These are phyloP conservation scores for Paragorgia papillata DNA, from an alignment of 92 coral and sea anemone species.

Conservation along the genomic window DNA sequence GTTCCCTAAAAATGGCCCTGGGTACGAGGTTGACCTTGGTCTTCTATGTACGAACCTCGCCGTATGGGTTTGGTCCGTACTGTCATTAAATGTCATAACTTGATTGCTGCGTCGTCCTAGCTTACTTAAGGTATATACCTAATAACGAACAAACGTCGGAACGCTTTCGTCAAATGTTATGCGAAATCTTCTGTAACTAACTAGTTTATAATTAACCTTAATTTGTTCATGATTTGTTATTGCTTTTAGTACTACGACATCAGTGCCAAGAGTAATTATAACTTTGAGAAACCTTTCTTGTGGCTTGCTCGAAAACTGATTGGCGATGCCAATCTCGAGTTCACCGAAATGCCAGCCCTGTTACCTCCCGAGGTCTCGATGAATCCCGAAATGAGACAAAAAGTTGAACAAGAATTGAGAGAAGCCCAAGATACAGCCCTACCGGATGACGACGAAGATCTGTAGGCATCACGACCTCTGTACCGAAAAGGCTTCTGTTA, in stretches of 20 bases:
- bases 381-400: slow-evolving; percentile 61
- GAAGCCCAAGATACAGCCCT: slow-evolving; percentile 89
- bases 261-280: slow-evolving; percentile 99
- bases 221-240: slow-evolving; percentile 17
- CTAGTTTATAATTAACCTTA: too few relatives aligned
- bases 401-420: slow-evolving; percentile 71
- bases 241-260: slow-evolving; percentile 84
- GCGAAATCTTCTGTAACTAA: too few relatives aligned
- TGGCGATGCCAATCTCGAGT: slow-evolving; percentile 90
- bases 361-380: slow-evolving; percentile 77
- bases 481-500: too few relatives aligned
- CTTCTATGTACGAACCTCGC: too few relatives aligned
- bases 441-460: slow-evolving; percentile 89
- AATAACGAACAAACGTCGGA: too few relatives aligned
- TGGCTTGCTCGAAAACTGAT: slow-evolving; percentile 91
- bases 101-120: too few relatives aligned
- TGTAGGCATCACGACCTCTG: not conserved
- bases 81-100: too few relatives aligned
- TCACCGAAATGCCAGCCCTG: slow-evolving; percentile 97
- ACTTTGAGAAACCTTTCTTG: slow-evolving; percentile 98
- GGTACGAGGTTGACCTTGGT: too few relatives aligned
- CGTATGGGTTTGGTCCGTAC: too few relatives aligned
- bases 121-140: too few relatives aligned
- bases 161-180: too few relatives aligned
- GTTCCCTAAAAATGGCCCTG: too few relatives aligned